Percentiles rank a stretch among this genome's conserved stretches.
Conservation (phyloP, 2,888 invertebrate genomes). For the Glyphotaelius pellucidus region DNA sequence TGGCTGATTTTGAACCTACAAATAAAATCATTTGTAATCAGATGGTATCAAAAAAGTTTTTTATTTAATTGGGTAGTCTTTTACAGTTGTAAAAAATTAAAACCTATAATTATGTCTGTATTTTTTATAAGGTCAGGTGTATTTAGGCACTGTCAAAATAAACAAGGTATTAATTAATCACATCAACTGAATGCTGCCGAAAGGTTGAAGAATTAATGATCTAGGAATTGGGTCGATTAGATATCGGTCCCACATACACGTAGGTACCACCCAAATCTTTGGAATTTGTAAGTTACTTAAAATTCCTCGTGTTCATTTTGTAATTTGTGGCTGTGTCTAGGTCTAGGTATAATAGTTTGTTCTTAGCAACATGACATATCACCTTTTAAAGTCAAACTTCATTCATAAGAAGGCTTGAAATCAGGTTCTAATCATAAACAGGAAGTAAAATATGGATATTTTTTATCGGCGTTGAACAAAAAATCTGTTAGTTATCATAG, state of each 20-base stretch:
- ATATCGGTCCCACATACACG: neutral
- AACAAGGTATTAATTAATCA: conserved; percentile 24
- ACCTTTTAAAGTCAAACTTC: neutral
- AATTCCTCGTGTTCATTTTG: neutral
- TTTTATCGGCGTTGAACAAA: neutral
- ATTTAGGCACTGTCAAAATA: neutral
- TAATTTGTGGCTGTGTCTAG: neutral
- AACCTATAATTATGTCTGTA: neutral
- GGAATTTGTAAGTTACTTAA: neutral
- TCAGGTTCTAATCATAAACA: neutral
- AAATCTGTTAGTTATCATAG: neutral
- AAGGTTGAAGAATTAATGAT: conserved; percentile 35
- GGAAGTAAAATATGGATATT: neutral
- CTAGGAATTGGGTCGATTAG: conserved; percentile 19
- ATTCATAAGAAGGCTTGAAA: neutral
- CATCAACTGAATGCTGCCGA: conserved; percentile 4
- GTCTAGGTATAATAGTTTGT: neutral
- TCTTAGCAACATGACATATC: neutral
- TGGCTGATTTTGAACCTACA: too few species aligned
- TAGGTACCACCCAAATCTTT: neutral
- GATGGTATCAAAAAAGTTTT: neutral
- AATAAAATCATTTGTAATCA: neutral
- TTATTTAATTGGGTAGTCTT: neutral
- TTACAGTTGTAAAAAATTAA: neutral
- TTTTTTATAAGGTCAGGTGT: conserved; percentile 29